Conservation (phyloP, 2,888 invertebrate species). For the Zonitis immaculata region DNA sequence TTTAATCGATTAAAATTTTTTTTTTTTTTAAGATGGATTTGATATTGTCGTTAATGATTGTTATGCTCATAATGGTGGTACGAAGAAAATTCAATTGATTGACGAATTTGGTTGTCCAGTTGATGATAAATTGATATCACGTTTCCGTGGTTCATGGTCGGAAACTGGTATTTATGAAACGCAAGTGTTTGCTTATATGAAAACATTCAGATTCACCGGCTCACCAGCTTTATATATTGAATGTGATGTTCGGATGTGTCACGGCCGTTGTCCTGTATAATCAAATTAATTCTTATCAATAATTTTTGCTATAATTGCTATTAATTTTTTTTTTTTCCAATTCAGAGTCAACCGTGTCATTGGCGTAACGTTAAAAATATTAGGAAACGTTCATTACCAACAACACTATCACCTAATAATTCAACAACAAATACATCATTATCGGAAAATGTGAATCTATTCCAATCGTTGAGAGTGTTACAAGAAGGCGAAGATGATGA, state of each 20-base stretch:
- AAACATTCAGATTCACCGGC: constrained; percentile 89
- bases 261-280: constrained; percentile 90
- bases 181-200: constrained; percentile 92
- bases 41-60: constrained; percentile 94
- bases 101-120: constrained; percentile 92
- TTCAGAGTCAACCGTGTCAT: constrained; percentile 84
- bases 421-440: constrained; percentile 47
- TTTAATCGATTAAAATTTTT: no score
- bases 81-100: constrained; percentile 85
- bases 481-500: constrained; percentile 79
- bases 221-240: constrained; percentile 92
- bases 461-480: constrained; percentile 81
- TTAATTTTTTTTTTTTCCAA: no score
- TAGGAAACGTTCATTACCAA: constrained; percentile 63
- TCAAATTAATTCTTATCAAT: not conserved
- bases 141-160: constrained; percentile 91
- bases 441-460: constrained; percentile 86
- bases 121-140: constrained; percentile 86
- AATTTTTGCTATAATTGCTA: not conserved
- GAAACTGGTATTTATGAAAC: constrained; percentile 88
- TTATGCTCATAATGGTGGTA: constrained; percentile 89
- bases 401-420: constrained; percentile 21
- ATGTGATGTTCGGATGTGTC: constrained; percentile 93
- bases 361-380: constrained; percentile 86
- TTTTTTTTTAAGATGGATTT: constrained; percentile 68